Percentiles rank a stretch among this genome's conserved stretches.
These are phyloP conservation scores for Reinhardtius hippoglossoides DNA, from an alignment of 2,113 vertebrate species.

Conservation along the genomic window DNA sequence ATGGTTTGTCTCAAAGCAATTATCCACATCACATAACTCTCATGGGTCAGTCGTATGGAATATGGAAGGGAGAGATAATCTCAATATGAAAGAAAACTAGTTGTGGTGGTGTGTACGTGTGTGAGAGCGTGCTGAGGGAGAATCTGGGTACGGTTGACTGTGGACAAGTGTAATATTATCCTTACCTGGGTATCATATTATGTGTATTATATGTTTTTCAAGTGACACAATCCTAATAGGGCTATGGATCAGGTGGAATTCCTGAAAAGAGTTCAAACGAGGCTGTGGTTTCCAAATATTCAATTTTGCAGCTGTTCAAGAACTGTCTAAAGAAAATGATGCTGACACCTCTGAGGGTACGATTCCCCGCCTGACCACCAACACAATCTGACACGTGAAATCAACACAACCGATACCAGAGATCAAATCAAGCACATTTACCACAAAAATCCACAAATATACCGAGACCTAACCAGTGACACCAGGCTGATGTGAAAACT, in stretches of 20 bases:
- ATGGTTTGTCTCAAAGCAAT: constrained; percentile 65
- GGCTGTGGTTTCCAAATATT: too few species aligned
- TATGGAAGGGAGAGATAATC: constrained; percentile 21
- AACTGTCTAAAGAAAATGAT: too few species aligned
- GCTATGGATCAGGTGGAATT: background rate
- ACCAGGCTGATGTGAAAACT: too few species aligned
- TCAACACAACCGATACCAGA: too few species aligned
- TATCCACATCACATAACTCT: constrained; percentile 51
- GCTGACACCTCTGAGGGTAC: too few species aligned
- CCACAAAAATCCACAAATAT: too few species aligned
- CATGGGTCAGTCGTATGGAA: constrained; percentile 30
- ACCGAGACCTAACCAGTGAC: background rate
- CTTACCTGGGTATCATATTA: background rate
- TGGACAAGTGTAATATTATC: background rate
- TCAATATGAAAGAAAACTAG: constrained; percentile 8
- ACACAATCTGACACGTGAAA: too few species aligned
- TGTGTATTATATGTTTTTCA: background rate
- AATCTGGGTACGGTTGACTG: background rate
- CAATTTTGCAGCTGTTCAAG: too few species aligned
- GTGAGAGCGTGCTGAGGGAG: background rate
- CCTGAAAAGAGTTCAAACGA: too few species aligned
- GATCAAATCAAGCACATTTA: too few species aligned
- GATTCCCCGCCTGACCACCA: too few species aligned
- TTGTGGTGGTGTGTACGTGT: background rate
- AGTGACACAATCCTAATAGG: background rate